A percentile compares a stretch with the other conserved stretches of the same genome.
phyloP scores from a whole-genome alignment of 2,888 invertebrate genomes.

The Embidobia sp. region DNA sequence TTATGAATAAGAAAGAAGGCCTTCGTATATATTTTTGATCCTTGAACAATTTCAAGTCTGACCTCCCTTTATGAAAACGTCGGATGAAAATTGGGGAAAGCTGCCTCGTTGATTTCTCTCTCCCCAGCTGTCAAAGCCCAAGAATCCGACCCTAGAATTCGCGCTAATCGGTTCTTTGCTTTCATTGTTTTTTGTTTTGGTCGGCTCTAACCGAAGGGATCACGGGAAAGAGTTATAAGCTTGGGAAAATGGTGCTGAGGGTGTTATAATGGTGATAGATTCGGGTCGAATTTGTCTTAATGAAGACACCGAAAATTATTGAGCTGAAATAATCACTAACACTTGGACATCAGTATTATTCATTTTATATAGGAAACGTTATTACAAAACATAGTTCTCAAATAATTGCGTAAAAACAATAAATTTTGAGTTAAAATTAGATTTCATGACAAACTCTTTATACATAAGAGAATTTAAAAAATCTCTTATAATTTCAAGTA shows the following conservation, averaged over 20 bases:
- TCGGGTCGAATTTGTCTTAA: slow-evolving; percentile 24
- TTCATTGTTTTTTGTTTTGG: slow-evolving; percentile 45
- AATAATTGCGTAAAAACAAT: no score
- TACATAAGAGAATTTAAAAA: no score
- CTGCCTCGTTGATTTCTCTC: slow-evolving; percentile 7
- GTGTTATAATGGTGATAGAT: slow-evolving; percentile 33
- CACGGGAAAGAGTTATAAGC: slow-evolving; percentile 26
- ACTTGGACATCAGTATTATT: no score
- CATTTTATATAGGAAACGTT: no score
- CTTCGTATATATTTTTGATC: slow-evolving; percentile 11
- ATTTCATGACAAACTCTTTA: no score
- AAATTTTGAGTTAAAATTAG: no score
- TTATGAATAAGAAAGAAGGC: slow-evolving; percentile 19
- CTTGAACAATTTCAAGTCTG: slow-evolving; percentile 1
- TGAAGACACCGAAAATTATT: no score
- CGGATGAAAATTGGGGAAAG: slow-evolving; percentile 31
- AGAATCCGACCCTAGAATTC: slow-evolving; percentile 5
- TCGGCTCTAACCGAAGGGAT: no score
- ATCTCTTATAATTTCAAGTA: no score
- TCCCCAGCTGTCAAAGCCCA: slow-evolving; percentile 33
- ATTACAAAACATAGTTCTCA: no score
- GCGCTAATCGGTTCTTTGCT: slow-evolving; percentile 45
- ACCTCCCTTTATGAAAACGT: slow-evolving; percentile 22
- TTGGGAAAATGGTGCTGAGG: slow-evolving; percentile 11
- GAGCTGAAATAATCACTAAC: no score